A percentile compares a stretch with the other conserved stretches of the same genome.
phyloP scores from a whole-genome alignment of 2,888 invertebrate species.

The Bruchidius siliquastri region DNA sequence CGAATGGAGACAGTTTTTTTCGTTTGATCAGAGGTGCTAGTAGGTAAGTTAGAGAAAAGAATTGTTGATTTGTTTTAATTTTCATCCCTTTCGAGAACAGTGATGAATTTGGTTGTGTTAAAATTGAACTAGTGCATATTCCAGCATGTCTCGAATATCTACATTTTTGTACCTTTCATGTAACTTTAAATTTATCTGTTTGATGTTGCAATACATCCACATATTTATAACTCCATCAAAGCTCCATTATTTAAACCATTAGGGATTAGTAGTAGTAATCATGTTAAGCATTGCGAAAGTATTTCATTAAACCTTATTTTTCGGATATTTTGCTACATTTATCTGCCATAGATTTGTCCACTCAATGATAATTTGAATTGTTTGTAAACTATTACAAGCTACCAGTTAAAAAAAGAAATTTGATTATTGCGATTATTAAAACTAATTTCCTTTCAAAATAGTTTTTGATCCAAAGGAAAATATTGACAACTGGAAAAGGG shows the following conservation, averaged over 20 bases:
- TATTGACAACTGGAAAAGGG: background rate
- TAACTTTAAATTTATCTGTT: background rate
- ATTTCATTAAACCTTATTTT: background rate
- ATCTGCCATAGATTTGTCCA: too few relatives aligned
- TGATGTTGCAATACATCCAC: background rate
- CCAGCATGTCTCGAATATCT: background rate
- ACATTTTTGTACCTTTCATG: background rate
- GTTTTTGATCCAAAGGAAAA: too few relatives aligned
- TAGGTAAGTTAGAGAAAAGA: background rate
- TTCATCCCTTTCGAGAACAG: background rate
- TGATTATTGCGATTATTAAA: background rate
- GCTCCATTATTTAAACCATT: background rate
- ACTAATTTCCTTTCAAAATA: too few relatives aligned
- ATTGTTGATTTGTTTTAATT: background rate
- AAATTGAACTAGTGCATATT: background rate
- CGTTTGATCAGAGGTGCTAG: background rate
- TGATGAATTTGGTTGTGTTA: background rate
- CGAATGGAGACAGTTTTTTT: background rate
- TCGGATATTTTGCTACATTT: too few relatives aligned
- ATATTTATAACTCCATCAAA: background rate
- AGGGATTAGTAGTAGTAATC: background rate
- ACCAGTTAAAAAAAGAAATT: background rate
- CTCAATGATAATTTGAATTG: too few relatives aligned
- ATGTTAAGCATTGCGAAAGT: background rate
- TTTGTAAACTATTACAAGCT: background rate